Evolutionary conservation across 2,113 vertebrate genomes (phyloP), one percentile per base, ranked within the genome.

Genomic region (Cisticola juncidis): DNA sequence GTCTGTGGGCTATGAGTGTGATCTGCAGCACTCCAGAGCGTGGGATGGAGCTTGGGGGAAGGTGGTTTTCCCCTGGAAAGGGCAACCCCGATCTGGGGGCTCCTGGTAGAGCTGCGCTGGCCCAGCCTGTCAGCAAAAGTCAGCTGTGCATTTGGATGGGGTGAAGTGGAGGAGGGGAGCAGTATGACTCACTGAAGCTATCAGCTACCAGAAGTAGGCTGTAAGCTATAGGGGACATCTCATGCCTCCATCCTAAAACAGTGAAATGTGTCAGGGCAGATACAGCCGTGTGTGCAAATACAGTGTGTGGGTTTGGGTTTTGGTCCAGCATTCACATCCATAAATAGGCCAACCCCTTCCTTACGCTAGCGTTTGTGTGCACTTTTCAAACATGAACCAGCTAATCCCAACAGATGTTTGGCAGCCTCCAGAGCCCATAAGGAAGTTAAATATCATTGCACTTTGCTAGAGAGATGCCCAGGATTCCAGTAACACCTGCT

Each of bases 391-490:
- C 70, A 47, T 6, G 42, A 86, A 54, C 81, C 31, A 40, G 7
- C 80, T 97, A 89, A 95, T 94, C 81, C 58, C 38, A 91, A 16
- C 87, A 95, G 94, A 95, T 92, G 94, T 90, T 94, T 85, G 81
- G 71, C 93, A 90, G 81, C 47, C 40, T 92, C 38, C 44, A 54
- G 76, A 81, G 62, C 71, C 74, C 68, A 78, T 36, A 76, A 90
- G 84, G 90, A 96, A 94, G 81, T 95, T 80, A 35, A 96, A 62
- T 95, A 83, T 92, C 79, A 36, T 70, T 62, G 54, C 35, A 42
- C 74, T 93, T 94, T 73, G 85, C 78, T 86, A 93, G 81, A 77
- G 81, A 62, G 82, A 51, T 94, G 87, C 71, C n/a, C 68, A 14
- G 87, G 54, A 80, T 95, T 94, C 66, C 77, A 70, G 5, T 31